Evolutionary conservation across 2,888 invertebrate genomes (phyloP).

Genomic region (Zaprionus lineosus): DNA sequence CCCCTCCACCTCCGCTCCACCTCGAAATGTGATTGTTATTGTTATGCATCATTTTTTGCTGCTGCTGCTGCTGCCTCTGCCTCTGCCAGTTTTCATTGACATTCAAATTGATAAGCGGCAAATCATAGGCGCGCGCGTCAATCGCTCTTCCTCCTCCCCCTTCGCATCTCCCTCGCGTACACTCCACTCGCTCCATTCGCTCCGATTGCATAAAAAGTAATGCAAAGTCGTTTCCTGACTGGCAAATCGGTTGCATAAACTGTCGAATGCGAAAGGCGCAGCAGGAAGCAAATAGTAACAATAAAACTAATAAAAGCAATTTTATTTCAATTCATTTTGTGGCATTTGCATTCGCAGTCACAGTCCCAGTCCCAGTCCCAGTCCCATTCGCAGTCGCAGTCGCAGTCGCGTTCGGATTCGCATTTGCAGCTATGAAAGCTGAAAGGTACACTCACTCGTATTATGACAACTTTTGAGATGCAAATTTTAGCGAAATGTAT

Average conservation of each 20-base stretch:
- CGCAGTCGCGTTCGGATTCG: conserved; percentile 1
- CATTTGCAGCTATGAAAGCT: background rate
- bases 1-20: conserved; percentile 3
- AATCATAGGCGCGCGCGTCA: conserved; percentile 48
- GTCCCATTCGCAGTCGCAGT: no score
- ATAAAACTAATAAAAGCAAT: conserved; percentile 18
- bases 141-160: conserved; percentile 11
- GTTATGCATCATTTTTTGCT: conserved; percentile 44
- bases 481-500: conserved; percentile 41
- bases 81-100: conserved; percentile 62
- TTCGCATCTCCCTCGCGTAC: conserved; percentile 1
- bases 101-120: conserved; percentile 69
- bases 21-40: conserved; percentile 37
- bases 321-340: conserved; percentile 9
- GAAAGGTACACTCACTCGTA: conserved; percentile 9
- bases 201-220: conserved; percentile 73
- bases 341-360: conserved; percentile 6
- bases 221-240: conserved; percentile 66
- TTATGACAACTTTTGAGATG: conserved; percentile 12
- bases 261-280: conserved; percentile 56
- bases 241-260: conserved; percentile 62
- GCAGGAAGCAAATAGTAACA: conserved; percentile 60
- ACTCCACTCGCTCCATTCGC: conserved; percentile 24
- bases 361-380: no score
- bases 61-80: no score